Percentiles rank a stretch among this genome's conserved stretches.
phyloP scores from a whole-genome alignment of 2,888 invertebrate species.

The Lepidocyrtoides sp. region DNA sequence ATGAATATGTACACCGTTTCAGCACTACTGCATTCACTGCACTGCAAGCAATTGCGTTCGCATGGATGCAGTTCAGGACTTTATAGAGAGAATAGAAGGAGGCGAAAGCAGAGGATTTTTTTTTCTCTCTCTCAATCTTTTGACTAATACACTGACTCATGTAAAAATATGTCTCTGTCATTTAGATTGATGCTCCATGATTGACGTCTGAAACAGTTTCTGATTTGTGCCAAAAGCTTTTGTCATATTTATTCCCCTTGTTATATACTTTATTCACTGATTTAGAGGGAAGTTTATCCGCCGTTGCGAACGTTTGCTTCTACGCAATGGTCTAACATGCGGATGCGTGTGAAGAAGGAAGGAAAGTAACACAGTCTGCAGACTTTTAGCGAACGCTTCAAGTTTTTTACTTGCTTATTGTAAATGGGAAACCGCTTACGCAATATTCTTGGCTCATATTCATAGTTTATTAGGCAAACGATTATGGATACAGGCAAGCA shows the following conservation, averaged over 20 bases:
- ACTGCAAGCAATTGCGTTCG: constrained; percentile 18
- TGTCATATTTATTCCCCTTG: background rate
- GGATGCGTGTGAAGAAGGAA: too few relatives aligned
- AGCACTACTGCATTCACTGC: background rate
- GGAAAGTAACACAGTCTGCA: too few relatives aligned
- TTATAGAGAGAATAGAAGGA: constrained; percentile 35
- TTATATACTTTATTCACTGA: background rate
- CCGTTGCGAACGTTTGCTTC: background rate
- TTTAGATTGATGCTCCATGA: constrained; percentile 61
- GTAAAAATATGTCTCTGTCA: constrained; percentile 51
- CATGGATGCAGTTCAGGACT: constrained; percentile 12
- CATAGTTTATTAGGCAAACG: too few relatives aligned
- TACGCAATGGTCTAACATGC: too few relatives aligned
- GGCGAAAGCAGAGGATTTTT: constrained; percentile 73
- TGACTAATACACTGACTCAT: constrained; percentile 43
- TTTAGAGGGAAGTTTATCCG: background rate
- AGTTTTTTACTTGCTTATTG: too few relatives aligned
- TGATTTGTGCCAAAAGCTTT: constrained; percentile 51
- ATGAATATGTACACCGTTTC: constrained; percentile 25
- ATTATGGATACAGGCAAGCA: too few relatives aligned
- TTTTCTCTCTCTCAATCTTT: background rate
- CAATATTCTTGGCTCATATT: too few relatives aligned
- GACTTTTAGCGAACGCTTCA: too few relatives aligned
- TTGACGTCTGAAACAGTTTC: constrained; percentile 72
- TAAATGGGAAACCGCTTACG: too few relatives aligned